phyloP scores from a whole-genome alignment of 2,888 invertebrate species.

The Mylabris sibirica region DNA sequence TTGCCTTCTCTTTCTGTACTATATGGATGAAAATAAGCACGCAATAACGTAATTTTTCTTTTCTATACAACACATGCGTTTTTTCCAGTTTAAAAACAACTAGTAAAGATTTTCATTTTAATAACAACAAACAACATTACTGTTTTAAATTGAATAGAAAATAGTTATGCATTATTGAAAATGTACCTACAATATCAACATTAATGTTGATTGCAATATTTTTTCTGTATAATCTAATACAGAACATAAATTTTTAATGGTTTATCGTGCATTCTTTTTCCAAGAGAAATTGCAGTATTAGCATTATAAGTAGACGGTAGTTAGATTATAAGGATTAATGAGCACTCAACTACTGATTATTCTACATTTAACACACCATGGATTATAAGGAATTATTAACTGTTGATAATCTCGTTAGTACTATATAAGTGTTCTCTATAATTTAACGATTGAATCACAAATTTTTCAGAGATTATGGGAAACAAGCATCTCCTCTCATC shows the following conservation, averaged over 20 bases:
- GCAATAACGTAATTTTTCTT: constrained; percentile 2
- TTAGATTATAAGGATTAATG: background rate
- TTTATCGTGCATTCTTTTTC: background rate
- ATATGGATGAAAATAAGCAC: background rate
- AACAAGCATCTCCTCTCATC: too few species aligned
- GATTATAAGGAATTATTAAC: background rate
- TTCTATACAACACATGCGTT: background rate
- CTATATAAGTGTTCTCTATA: background rate
- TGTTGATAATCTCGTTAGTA: background rate
- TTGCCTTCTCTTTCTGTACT: background rate
- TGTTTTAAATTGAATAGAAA: background rate
- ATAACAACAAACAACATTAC: background rate
- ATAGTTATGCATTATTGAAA: background rate
- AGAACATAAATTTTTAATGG: too few species aligned
- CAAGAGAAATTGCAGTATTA: background rate
- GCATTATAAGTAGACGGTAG: background rate
- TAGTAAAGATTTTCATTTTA: constrained; percentile 1
- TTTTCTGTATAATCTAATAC: background rate
- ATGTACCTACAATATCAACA: background rate
- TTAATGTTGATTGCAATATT: background rate
- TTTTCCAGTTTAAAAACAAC: background rate
- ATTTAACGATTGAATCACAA: too few species aligned
- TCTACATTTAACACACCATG: background rate
- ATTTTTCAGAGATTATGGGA: too few species aligned
- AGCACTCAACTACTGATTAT: background rate